Percentiles rank a stretch among this genome's conserved stretches.
phyloP scores from a whole-genome alignment of 1,140 invertebrate species.

The Drosophila ficusphila region DNA sequence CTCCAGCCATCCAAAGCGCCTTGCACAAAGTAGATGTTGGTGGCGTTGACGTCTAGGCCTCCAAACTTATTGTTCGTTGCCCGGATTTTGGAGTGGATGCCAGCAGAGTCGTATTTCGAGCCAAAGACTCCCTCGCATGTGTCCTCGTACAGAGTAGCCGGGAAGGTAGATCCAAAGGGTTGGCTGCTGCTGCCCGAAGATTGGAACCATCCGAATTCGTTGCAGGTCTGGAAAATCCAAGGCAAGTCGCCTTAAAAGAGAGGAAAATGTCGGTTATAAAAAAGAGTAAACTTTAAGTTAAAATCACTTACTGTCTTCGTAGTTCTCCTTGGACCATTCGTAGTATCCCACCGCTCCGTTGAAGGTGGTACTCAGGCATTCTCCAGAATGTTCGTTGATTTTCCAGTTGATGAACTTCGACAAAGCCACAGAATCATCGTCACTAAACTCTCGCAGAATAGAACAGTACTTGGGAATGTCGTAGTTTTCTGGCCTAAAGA shows the following conservation, averaged over 20 bases:
- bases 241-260: constrained; percentile 36
- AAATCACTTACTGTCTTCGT: constrained; percentile 51
- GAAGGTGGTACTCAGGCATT: constrained; percentile 54
- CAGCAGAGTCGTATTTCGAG: constrained; percentile 29
- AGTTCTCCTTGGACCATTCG: constrained; percentile 53
- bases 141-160: constrained; percentile 86
- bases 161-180: constrained; percentile 87
- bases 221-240: constrained; percentile 90
- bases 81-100: constrained; percentile 70
- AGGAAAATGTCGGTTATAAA: background rate
- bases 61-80: constrained; percentile 87
- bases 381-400: constrained; percentile 16
- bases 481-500: constrained; percentile 45
- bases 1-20: constrained; percentile 89
- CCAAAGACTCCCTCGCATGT: constrained; percentile 89
- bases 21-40: constrained; percentile 88
- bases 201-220: constrained; percentile 90
- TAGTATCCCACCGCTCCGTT: constrained; percentile 56
- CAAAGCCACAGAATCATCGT: constrained; percentile 65
- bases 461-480: constrained; percentile 47
- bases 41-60: constrained; percentile 85
- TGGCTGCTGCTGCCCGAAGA: constrained; percentile 86
- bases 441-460: constrained; percentile 45
- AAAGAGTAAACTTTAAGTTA: background rate
- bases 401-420: constrained; percentile 53